Evolutionary conservation across 2,113 vertebrate genomes (phyloP).

Genomic region (Phrynocephalus versicolor): DNA sequence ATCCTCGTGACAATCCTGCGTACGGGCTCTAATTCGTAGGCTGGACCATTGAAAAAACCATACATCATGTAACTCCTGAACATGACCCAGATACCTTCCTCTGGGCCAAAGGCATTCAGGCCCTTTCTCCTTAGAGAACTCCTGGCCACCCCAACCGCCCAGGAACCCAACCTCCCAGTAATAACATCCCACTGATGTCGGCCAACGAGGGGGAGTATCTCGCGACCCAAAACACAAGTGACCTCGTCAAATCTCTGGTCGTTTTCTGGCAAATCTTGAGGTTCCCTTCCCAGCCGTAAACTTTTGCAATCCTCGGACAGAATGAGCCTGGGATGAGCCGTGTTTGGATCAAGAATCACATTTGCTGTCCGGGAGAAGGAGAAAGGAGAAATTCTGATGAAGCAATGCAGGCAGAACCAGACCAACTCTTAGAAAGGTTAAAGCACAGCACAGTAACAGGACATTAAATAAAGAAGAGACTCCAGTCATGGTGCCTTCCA

Average conservation of each 20-base stretch:
- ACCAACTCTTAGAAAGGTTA: not conserved
- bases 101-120: rapidly evolving
- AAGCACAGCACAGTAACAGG: not conserved
- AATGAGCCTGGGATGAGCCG: not conserved
- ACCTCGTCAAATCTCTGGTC: not conserved
- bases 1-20: not conserved
- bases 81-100: not conserved
- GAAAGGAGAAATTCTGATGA: too few species aligned
- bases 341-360: not conserved
- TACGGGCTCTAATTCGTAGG: not conserved
- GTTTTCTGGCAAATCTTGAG: rapidly evolving
- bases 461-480: not conserved
- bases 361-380: not conserved
- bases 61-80: too few species aligned
- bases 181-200: not conserved
- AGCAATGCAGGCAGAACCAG: not conserved
- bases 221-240: not conserved
- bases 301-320: not conserved
- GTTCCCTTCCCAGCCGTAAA: too few species aligned
- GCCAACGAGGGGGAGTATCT: rapidly evolving
- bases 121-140: not conserved
- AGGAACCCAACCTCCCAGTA: not conserved
- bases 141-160: not conserved
- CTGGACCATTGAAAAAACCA: too few species aligned
- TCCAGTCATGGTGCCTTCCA: too few species aligned